Conservation (phyloP, 2,113 vertebrate genomes). For the Myotis yumanensis region DNA sequence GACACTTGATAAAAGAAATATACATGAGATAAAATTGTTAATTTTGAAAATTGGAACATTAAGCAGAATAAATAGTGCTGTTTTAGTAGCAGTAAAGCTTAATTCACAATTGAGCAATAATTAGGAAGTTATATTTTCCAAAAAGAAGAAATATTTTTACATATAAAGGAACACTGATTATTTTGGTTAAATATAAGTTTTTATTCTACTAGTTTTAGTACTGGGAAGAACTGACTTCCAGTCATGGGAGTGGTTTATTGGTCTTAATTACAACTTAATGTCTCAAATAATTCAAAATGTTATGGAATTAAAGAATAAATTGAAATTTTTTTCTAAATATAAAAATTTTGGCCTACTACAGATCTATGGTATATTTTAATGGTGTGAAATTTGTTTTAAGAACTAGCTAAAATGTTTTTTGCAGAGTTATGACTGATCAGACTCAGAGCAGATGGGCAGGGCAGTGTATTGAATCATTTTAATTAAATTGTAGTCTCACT, state of each 20-base stretch:
- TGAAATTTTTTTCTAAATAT: constrained; percentile 60
- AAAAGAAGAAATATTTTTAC: constrained; percentile 29
- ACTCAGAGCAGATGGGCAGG: constrained; percentile 94
- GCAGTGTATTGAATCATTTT: constrained; percentile 85
- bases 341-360: constrained; percentile 76
- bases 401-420: constrained; percentile 85
- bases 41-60: constrained; percentile 34
- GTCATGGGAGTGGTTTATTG: constrained; percentile 53
- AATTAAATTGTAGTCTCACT: constrained; percentile 79
- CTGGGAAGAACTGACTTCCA: constrained; percentile 71
- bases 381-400: constrained; percentile 78
- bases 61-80: constrained; percentile 18
- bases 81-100: constrained; percentile 58
- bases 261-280: constrained; percentile 48
- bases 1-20: constrained; percentile 43
- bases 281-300: constrained; percentile 49
- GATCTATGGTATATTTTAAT: constrained; percentile 75
- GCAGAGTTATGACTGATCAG: constrained; percentile 89
- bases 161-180: constrained; percentile 57
- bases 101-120: constrained; percentile 49
- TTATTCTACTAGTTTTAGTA: constrained; percentile 73
- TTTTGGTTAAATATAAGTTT: constrained; percentile 74
- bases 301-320: constrained; percentile 47
- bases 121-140: constrained; percentile 62
- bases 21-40: constrained; percentile 15